These are phyloP conservation scores for Heterocephalus glaber DNA, from an alignment of 2,113 vertebrate genomes.

Conservation along the genomic window DNA sequence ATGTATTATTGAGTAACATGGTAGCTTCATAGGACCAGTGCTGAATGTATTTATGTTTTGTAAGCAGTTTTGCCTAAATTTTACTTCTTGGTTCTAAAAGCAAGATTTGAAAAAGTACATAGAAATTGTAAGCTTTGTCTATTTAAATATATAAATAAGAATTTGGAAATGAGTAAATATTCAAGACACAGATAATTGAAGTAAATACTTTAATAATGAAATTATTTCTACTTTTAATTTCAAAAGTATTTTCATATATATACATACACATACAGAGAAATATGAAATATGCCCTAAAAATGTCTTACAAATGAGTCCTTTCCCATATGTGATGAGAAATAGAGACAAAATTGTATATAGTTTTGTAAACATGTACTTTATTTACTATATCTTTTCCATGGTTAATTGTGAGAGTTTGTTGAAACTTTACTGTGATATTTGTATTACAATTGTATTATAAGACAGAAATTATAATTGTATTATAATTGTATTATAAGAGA, in stretches of 20 bases:
- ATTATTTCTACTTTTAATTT: neutral
- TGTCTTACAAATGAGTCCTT: neutral
- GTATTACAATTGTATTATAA: too few species aligned
- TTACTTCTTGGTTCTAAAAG: neutral
- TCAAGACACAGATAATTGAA: neutral
- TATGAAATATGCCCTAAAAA: neutral
- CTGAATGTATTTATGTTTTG: neutral
- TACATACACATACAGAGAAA: neutral
- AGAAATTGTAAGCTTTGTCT: neutral
- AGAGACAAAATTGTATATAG: neutral
- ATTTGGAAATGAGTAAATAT: neutral
- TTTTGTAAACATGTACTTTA: neutral
- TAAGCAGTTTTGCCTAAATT: neutral
- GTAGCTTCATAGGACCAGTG: neutral
- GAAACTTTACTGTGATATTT: neutral
- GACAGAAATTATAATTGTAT: too few species aligned
- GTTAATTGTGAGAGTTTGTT: neutral
- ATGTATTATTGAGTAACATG: neutral
- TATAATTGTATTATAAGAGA: too few species aligned
- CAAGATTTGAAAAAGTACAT: conserved; percentile 9
- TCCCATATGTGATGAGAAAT: neutral
- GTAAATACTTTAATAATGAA: neutral
- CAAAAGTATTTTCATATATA: neutral
- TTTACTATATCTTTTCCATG: neutral
- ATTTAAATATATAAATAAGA: conserved; percentile 16